Base-by-base conservation (phyloP, 2,888 invertebrate genomes). In the Holacanthella duospinosa region DNA sequence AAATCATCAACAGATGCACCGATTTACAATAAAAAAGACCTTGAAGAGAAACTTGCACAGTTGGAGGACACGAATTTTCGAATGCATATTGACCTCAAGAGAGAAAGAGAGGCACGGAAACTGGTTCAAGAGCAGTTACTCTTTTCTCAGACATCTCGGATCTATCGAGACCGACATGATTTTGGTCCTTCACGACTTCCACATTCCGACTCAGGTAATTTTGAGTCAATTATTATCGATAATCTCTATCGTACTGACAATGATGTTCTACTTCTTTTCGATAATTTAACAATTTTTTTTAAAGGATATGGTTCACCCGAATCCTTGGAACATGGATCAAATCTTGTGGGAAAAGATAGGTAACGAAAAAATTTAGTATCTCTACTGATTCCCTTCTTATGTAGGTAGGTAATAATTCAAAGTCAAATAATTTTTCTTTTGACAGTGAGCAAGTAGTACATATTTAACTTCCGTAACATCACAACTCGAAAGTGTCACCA, bases 81-180 rank as follows among this genome's bases (percentile, higher is more conserved):
- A 1, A 59, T 70, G 36, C 62, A 61, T 21, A 64, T 67, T 48
- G 70, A 70, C 58, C 55, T 70, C 2, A 62, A 62, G 48, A 58
- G 70, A 1, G 68, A 68, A 36, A 64, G 57, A 43, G 67, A 70
- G 57, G 68, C 68, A n/a, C 56, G 68, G 27, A 58, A 65, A 26
- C 57, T 68, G 4, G 67, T 68, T 25, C 67, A 70, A 60, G 68
- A 67, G n/a, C 67, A 66, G 54, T 48, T 70, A 19, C 66, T 68
- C 26, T 65, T 68, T 26, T 68, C 68, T 21, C 59, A 58, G 21
- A 48, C 59, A 4, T 59, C 59, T 19, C 2, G 62, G 36, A 2
- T 43, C 21, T 55, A 56, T 48, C 26, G 29, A 21, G 59, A 36
- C n/a, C 44, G 59, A 24, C 27, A 48, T 36, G 36, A 36, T 36